phyloP scores from a whole-genome alignment of 2,888 invertebrate species.

The Trypoxylon attenuatum region DNA sequence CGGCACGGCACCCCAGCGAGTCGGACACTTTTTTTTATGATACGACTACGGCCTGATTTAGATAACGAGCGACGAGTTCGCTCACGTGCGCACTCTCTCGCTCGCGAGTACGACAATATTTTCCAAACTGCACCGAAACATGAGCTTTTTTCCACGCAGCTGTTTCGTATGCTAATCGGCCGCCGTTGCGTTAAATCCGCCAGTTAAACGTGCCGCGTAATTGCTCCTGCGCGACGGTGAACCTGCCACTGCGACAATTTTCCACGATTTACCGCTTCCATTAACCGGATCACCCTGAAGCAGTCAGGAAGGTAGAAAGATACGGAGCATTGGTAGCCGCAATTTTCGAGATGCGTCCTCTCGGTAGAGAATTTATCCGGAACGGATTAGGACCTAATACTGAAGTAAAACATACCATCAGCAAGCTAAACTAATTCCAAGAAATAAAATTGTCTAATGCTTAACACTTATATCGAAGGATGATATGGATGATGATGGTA shows the following conservation, averaged over 20 bases:
- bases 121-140: slow-evolving; percentile 17
- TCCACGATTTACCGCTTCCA: background rate
- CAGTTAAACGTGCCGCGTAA: slow-evolving; percentile 5
- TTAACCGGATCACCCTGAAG: too few species aligned
- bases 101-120: slow-evolving; percentile 28
- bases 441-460: too few species aligned
- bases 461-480: too few species aligned
- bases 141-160: slow-evolving; percentile 7
- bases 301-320: too few species aligned
- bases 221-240: background rate
- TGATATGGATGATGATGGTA: too few species aligned
- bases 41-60: slow-evolving; percentile 31
- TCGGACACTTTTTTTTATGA: slow-evolving; percentile 17
- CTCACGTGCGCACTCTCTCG: too few species aligned
- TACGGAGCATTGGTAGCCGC: too few species aligned
- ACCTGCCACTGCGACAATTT: background rate
- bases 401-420: too few species aligned
- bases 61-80: slow-evolving; percentile 25
- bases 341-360: too few species aligned
- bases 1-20: background rate
- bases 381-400: too few species aligned
- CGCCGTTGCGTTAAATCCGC: slow-evolving; percentile 22
- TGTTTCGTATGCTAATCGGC: slow-evolving; percentile 2
- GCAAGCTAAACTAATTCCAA: too few species aligned
- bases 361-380: too few species aligned